Conservation (phyloP, 2,888 invertebrate species). For the Norana najaformis region DNA sequence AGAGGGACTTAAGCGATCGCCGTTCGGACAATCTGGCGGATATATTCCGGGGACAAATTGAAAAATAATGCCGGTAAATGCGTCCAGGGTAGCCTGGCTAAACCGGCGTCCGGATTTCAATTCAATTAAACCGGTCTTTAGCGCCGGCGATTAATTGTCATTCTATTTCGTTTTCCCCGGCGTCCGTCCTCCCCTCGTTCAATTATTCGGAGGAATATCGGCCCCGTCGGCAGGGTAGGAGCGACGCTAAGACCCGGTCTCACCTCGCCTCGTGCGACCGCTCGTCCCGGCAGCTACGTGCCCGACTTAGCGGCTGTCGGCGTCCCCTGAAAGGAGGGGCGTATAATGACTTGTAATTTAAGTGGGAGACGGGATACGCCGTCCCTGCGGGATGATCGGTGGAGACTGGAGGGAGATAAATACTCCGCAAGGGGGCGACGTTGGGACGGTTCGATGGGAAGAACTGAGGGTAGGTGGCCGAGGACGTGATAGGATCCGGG, state of each 20-base stretch:
- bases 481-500: background rate
- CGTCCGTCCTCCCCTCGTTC: background rate
- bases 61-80: conserved; percentile 23
- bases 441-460: background rate
- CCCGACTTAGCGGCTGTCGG: background rate
- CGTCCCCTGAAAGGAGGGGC: background rate
- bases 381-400: background rate
- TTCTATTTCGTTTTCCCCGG: conserved; percentile 1
- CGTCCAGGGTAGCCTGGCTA: background rate
- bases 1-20: conserved; percentile 20
- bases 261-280: background rate
- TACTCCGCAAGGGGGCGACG: background rate
- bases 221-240: background rate
- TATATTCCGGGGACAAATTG: conserved; percentile 20
- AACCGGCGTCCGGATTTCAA: conserved; percentile 20
- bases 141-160: conserved; percentile 22
- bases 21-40: conserved; percentile 18
- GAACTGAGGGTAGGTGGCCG: background rate
- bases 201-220: background rate
- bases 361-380: background rate
- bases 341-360: conserved; percentile 13
- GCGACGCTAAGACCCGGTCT: background rate
- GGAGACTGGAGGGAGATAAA: background rate
- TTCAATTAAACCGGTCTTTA: conserved; percentile 26
- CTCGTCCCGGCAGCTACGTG: background rate